A percentile compares a stretch with the other conserved stretches of the same genome.
phyloP scores from a whole-genome alignment of 2,797 vertebrate genomes.

The Kryptopterus vitreolus region DNA sequence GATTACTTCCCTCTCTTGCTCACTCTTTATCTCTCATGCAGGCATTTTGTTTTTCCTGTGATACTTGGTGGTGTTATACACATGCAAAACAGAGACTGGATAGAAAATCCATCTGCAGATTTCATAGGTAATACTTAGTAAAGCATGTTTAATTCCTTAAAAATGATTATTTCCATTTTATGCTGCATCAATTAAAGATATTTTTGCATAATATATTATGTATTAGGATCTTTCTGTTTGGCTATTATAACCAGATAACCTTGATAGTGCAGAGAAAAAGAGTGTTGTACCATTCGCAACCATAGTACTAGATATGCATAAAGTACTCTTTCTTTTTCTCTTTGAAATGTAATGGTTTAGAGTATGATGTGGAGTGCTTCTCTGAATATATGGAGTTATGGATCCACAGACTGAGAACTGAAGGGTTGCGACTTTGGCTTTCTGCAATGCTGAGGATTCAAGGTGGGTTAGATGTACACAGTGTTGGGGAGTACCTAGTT shows the following conservation, averaged over 20 bases:
- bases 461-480: slow-evolving; percentile 61
- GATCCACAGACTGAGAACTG: slow-evolving; percentile 56
- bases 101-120: slow-evolving; percentile 39
- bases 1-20: slow-evolving; percentile 31
- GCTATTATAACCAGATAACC: not conserved
- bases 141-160: not conserved
- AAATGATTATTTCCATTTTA: not conserved
- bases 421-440: slow-evolving; percentile 62
- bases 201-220: not conserved
- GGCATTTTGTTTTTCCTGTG: slow-evolving; percentile 37
- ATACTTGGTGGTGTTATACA: slow-evolving; percentile 40
- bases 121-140: slow-evolving; percentile 56
- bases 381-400: slow-evolving; percentile 68
- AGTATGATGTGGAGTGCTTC: slow-evolving; percentile 65
- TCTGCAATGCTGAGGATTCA: slow-evolving; percentile 58
- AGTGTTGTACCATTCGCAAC: not conserved
- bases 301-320: not conserved
- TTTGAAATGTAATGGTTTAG: slow-evolving; percentile 14
- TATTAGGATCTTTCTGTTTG: not conserved
- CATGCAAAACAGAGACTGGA: slow-evolving; percentile 61
- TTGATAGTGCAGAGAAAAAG: not conserved
- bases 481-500: too few relatives aligned
- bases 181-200: not conserved
- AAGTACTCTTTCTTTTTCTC: not conserved
- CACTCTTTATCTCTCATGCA: slow-evolving; percentile 35